Base-by-base conservation (phyloP, 2,888 invertebrate genomes). In the Drosophila nr. perissopoda region DNA sequence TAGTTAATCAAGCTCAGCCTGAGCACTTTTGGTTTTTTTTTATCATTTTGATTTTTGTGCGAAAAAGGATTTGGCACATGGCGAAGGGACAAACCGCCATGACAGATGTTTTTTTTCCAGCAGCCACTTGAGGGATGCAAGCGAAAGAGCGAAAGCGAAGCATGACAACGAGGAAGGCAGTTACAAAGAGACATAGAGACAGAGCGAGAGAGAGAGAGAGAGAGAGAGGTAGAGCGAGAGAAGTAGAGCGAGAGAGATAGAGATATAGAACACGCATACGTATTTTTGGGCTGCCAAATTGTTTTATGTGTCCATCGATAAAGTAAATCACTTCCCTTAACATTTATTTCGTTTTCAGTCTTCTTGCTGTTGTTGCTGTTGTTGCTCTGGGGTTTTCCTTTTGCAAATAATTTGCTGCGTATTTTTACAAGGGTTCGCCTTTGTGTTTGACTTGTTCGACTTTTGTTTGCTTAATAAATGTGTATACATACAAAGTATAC, bases 241-340 rank as follows among this genome's bases (percentile, higher is more conserved):
- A n/a, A n/a, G n/a, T n/a, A 58, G 27, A 57, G 25, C 5, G 40
- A 49, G 48, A 31, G 18, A 58, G 33, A 54, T 46, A 25, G 21
- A 58, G 27, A 46, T 21, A 60, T 36, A 42, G 29, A n/a, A 40
- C 7, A 49, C 21, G 51, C 16, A 67, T 48, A 33, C 54, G n/a
- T 46, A 53, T 62, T 34, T 18, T n/a, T 58, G 64, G 48, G 40
- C 79, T 70, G 67, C 79, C 88, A 83, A 83, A 83, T 83, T 83
- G 82, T 87, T 83, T 83, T 84, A 87, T 83, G 88, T 74, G 69
- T 75, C 59, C 66, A 81, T 84, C 84, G 88, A 83, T 83, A 81
- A 87, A 87, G 87, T 78, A 87, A 83, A 83, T 83, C 84, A 87
- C 82, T 83, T 78, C 73, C 81, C 84, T 63, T 63, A 65, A 68